phyloP scores from a whole-genome alignment of 35 echinoderm and acorn worm genomes.

The Apostichopus californicus region DNA sequence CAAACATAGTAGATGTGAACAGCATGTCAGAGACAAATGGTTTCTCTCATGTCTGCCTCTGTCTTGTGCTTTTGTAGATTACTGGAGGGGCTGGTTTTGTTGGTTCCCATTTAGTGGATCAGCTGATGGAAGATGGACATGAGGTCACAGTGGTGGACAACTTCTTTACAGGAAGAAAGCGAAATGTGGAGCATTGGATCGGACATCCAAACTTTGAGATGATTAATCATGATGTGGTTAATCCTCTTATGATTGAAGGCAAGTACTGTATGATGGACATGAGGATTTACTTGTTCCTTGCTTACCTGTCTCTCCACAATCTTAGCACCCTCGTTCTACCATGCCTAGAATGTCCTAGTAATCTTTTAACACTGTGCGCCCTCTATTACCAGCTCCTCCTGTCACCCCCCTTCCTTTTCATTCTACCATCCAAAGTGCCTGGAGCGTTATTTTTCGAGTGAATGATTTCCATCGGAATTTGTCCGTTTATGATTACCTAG shows the following conservation, averaged over 20 bases:
- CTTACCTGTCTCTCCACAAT: too few species aligned
- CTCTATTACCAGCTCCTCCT: too few species aligned
- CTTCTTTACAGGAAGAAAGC: conserved; percentile 93
- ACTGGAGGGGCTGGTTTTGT: conserved; percentile 97
- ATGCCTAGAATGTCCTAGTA: too few species aligned
- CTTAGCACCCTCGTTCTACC: too few species aligned
- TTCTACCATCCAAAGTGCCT: too few species aligned
- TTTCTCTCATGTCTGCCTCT: not conserved
- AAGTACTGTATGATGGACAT: too few species aligned
- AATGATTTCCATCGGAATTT: too few species aligned
- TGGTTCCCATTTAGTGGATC: conserved; percentile 81
- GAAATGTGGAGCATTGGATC: conserved; percentile 94
- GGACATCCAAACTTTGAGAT: conserved; percentile 96
- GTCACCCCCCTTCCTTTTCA: too few species aligned
- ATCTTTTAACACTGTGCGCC: too few species aligned
- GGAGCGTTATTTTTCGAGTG: too few species aligned
- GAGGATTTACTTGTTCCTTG: too few species aligned
- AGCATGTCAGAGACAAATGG: not conserved
- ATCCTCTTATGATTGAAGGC: conserved; percentile 95
- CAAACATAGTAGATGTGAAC: not conserved
- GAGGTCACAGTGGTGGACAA: conserved; percentile 97
- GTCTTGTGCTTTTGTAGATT: conserved; percentile 45
- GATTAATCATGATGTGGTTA: conserved; percentile 94
- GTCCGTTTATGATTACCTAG: too few species aligned
- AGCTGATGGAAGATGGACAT: conserved; percentile 86